These are phyloP conservation scores for Rhineura floridana DNA, from an alignment of 2,113 vertebrate genomes.

Conservation along the genomic window DNA sequence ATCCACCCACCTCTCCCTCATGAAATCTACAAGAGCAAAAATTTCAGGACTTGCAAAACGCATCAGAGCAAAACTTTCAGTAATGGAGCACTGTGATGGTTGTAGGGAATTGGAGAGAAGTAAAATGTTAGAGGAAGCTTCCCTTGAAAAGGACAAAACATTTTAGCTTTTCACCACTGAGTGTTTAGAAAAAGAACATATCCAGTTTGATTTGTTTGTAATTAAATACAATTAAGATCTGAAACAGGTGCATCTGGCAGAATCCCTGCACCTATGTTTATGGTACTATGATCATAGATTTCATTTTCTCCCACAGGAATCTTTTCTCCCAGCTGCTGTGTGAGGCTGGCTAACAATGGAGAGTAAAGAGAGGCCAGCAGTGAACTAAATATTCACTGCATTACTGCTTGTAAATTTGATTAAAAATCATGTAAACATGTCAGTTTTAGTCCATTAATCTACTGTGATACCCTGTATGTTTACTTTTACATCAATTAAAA, in stretches of 20 bases:
- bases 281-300: background rate
- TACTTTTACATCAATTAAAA: background rate
- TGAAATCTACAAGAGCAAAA: conserved; percentile 7
- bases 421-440: background rate
- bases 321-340: background rate
- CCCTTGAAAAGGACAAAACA: background rate
- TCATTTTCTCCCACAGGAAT: background rate
- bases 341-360: conserved; percentile 11
- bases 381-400: background rate
- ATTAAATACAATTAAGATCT: conserved; percentile 7
- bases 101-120: background rate
- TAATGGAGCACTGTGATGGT: background rate
- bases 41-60: background rate
- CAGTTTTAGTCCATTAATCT: background rate
- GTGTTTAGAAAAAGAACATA: background rate
- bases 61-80: background rate
- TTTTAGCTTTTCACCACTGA: background rate
- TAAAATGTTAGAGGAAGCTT: background rate
- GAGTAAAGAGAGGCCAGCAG: background rate
- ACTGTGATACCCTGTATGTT: background rate
- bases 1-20: background rate
- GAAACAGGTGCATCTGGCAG: conserved; percentile 16
- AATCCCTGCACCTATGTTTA: background rate
- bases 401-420: background rate
- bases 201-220: background rate